Conservation (phyloP, 2,888 invertebrate genomes). For the Embidobia sp. region DNA sequence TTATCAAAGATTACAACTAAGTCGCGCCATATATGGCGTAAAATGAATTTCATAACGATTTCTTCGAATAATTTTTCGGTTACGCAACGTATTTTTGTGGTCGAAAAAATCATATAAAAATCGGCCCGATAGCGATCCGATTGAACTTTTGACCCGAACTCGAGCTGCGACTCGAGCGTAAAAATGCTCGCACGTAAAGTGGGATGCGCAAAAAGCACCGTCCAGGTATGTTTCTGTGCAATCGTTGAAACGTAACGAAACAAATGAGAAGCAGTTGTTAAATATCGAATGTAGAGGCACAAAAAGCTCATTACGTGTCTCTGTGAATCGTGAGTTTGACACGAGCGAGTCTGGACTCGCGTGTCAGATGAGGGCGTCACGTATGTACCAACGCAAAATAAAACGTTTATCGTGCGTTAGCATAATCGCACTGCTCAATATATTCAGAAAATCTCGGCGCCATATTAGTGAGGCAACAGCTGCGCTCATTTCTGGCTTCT, state of each 20-base stretch:
- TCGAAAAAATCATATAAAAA: conserved; percentile 31
- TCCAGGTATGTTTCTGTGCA: background rate
- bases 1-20: conserved; percentile 6
- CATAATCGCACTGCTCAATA: conserved; percentile 44
- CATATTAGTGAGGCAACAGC: conserved; percentile 45
- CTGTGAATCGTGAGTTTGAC: conserved; percentile 51
- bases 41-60: conserved; percentile 35
- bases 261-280: conserved; percentile 22
- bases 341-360: conserved; percentile 50
- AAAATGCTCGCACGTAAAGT: background rate
- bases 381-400: conserved; percentile 20
- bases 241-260: conserved; percentile 17
- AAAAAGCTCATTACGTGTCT: conserved; percentile 34
- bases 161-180: background rate
- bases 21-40: background rate
- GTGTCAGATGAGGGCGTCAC: conserved; percentile 50
- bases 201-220: background rate
- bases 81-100: conserved; percentile 17
- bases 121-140: conserved; percentile 27
- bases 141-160: conserved; percentile 25
- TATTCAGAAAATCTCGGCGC: conserved; percentile 47
- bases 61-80: conserved; percentile 13
- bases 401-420: conserved; percentile 39
- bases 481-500: conserved; percentile 23
- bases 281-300: conserved; percentile 19